Conservation (phyloP, 2,797 vertebrate species). For the Anguilla obscura region DNA sequence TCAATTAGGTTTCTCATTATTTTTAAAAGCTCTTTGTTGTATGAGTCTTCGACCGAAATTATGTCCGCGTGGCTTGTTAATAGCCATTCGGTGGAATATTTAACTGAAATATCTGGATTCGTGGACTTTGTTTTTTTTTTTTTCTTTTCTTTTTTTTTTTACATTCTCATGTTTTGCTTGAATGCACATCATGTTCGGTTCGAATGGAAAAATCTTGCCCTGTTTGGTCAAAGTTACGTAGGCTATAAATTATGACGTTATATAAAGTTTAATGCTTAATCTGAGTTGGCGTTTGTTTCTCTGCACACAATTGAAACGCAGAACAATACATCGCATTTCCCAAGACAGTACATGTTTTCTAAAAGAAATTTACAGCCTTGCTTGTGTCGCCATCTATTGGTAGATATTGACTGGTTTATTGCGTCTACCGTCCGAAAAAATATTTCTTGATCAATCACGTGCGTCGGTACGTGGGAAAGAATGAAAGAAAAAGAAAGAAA, state of each 20-base stretch:
- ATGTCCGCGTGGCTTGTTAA: too few relatives aligned
- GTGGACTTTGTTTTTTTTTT: not conserved
- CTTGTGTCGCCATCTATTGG: conserved; percentile 13
- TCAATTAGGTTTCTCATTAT: too few relatives aligned
- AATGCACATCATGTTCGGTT: not conserved
- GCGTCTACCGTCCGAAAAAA: not conserved
- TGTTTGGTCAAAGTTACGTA: not conserved
- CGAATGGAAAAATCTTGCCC: not conserved
- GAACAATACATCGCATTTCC: not conserved
- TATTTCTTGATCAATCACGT: not conserved
- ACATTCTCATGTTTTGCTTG: not conserved
- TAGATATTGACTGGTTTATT: not conserved
- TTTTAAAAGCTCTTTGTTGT: too few relatives aligned
- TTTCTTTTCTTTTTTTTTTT: not conserved
- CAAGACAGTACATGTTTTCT: not conserved
- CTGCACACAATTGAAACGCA: not conserved
- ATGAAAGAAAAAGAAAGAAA: not conserved
- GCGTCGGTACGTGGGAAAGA: not conserved
- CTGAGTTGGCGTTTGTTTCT: not conserved
- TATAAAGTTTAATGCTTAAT: not conserved
- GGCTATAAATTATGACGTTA: too few relatives aligned
- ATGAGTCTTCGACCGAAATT: too few relatives aligned
- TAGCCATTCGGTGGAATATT: too few relatives aligned
- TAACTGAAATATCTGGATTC: too few relatives aligned
- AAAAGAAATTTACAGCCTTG: not conserved